These are phyloP conservation scores for Julus scanicus DNA, from an alignment of 2,888 invertebrate species.

Conservation along the genomic window DNA sequence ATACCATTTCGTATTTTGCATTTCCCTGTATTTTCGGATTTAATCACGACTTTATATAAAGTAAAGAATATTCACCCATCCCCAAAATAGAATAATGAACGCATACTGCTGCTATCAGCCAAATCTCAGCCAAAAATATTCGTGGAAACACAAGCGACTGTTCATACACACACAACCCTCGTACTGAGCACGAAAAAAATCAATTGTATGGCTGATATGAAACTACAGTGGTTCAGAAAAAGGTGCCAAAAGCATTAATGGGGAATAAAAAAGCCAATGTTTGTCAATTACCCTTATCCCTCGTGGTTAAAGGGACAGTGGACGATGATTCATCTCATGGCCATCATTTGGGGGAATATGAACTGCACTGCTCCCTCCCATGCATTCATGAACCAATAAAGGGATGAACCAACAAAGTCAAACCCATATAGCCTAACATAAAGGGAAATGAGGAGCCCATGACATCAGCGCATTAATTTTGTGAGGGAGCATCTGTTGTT, in stretches of 20 bases:
- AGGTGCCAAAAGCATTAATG: not conserved
- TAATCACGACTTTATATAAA: not conserved
- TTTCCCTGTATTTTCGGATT: not conserved
- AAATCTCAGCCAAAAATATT: not conserved
- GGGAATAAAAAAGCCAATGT: not conserved
- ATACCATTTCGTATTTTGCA: no score
- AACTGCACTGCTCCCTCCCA: not conserved
- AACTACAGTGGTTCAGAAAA: not conserved
- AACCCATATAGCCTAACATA: no score
- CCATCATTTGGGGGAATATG: not conserved
- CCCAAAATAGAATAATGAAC: not conserved
- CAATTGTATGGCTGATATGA: not conserved
- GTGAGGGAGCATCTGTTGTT: not conserved
- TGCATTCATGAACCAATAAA: not conserved
- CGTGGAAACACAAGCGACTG: not conserved
- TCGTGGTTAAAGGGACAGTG: not conserved
- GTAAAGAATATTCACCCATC: not conserved
- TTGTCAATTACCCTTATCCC: not conserved
- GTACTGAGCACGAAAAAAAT: not conserved
- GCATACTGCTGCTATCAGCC: not conserved
- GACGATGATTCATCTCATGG: not conserved
- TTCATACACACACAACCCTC: not conserved
- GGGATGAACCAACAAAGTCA: not conserved
- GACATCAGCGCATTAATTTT: not conserved
- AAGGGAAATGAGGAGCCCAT: not conserved